Conservation (phyloP, 2,113 vertebrate species). For the Cyphomyrus plagiostoma region DNA sequence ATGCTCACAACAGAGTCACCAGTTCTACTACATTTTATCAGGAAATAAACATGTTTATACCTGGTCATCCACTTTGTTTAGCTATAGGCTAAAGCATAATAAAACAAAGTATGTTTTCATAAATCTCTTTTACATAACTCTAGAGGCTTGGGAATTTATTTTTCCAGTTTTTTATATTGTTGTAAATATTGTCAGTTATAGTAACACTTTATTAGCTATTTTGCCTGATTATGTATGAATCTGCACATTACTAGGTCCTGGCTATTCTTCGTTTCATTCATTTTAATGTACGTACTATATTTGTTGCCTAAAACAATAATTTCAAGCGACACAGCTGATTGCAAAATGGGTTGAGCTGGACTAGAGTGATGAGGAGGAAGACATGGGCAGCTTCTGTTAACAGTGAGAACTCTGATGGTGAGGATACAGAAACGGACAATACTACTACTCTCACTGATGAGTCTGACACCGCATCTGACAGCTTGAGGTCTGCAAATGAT, state of each 20-base stretch:
- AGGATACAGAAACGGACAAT: neutral
- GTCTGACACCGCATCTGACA: neutral
- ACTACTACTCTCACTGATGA: neutral
- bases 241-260: neutral
- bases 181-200: neutral
- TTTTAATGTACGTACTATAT: neutral
- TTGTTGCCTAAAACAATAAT: neutral
- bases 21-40: neutral
- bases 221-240: neutral
- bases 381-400: neutral
- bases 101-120: neutral
- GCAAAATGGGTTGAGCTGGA: neutral
- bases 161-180: neutral
- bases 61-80: neutral
- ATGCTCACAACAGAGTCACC: neutral
- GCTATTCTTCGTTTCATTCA: neutral
- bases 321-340: neutral
- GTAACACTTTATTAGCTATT: neutral
- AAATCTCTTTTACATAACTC: neutral
- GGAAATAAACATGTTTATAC: neutral
- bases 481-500: neutral
- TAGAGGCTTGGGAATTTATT: neutral
- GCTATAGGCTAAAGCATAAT: neutral
- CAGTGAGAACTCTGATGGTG: neutral
- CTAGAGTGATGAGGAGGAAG: neutral